Conservation (phyloP, 2,113 vertebrate genomes). For the Chionodraco myersi region DNA sequence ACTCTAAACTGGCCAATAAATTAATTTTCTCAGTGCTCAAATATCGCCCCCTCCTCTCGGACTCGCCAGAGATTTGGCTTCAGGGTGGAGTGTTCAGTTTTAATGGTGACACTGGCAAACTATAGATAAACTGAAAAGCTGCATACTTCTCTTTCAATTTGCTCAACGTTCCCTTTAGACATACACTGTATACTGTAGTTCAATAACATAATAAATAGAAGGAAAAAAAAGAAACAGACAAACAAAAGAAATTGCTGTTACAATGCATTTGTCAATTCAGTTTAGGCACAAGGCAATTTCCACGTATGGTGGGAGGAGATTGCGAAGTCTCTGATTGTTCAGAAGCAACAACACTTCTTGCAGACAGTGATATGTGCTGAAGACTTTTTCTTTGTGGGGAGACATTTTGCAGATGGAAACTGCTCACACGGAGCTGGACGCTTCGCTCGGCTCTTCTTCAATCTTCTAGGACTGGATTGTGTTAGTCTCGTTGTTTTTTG, state of each 20-base stretch:
- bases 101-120: slow-evolving; percentile 77
- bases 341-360: slow-evolving; percentile 92
- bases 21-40: slow-evolving; percentile 68
- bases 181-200: slow-evolving; percentile 89
- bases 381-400: slow-evolving; percentile 80
- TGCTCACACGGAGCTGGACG: slow-evolving; percentile 80
- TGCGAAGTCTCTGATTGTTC: slow-evolving; percentile 98
- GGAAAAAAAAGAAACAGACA: slow-evolving; percentile 66
- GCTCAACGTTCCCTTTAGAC: slow-evolving; percentile 93
- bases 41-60: slow-evolving; percentile 46
- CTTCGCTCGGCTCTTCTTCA: slow-evolving; percentile 80
- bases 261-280: slow-evolving; percentile 99
- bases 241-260: slow-evolving; percentile 90
- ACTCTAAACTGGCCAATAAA: slow-evolving; percentile 75
- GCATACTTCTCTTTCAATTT: slow-evolving; percentile 87
- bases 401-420: slow-evolving; percentile 86
- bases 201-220: slow-evolving; percentile 98
- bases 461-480: slow-evolving; percentile 88
- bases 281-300: slow-evolving; percentile 99
- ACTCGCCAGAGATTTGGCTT: slow-evolving; percentile 31
- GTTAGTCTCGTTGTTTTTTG: slow-evolving; percentile 88
- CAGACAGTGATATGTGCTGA: slow-evolving; percentile 90
- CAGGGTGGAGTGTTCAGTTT: slow-evolving; percentile 56
- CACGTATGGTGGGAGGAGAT: slow-evolving; percentile 90
- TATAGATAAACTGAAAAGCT: slow-evolving; percentile 88